These are phyloP conservation scores for Abrostola tripartita DNA, from an alignment of 2,888 invertebrate species.

Conservation along the genomic window DNA sequence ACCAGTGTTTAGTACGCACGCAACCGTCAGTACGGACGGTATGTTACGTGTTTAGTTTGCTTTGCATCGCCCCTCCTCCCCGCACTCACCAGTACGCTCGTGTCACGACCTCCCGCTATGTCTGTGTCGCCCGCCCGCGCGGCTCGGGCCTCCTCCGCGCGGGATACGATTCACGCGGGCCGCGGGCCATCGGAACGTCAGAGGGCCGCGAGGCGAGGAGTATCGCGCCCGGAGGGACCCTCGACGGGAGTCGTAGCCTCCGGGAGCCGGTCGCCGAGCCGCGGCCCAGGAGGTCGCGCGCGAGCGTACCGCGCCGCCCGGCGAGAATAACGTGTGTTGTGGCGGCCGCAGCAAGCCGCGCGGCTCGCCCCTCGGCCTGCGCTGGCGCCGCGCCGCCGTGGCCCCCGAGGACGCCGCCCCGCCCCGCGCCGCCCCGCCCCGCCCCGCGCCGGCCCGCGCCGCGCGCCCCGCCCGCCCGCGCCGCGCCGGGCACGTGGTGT, in stretches of 20 bases:
- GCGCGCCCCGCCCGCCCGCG: slow-evolving; percentile 29
- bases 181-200: too few species aligned
- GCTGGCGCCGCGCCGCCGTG: slow-evolving; percentile 78
- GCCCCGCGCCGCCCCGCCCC: slow-evolving; percentile 9
- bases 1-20: slow-evolving; percentile 57
- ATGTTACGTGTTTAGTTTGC: slow-evolving; percentile 72
- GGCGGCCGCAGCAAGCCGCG: slow-evolving; percentile 70
- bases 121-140: slow-evolving; percentile 3
- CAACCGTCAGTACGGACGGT: slow-evolving; percentile 37
- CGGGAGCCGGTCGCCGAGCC: background rate
- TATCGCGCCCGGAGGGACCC: too few species aligned
- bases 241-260: too few species aligned
- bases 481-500: slow-evolving; percentile 65
- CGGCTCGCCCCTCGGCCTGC: slow-evolving; percentile 71
- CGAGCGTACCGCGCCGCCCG: slow-evolving; percentile 36
- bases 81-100: slow-evolving; percentile 68
- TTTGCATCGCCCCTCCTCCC: slow-evolving; percentile 73
- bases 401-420: slow-evolving; percentile 64
- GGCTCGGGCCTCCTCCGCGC: slow-evolving; percentile 21
- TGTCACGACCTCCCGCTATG: slow-evolving; percentile 40
- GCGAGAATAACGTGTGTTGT: slow-evolving; percentile 58
- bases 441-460: slow-evolving; percentile 38
- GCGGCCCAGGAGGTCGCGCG: slow-evolving; percentile 15
- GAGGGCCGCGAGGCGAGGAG: too few species aligned
- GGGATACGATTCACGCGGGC: slow-evolving; percentile 9